These are phyloP conservation scores for Cynopterus brachyotis DNA, from an alignment of 2,113 vertebrate genomes.

Conservation along the genomic window DNA sequence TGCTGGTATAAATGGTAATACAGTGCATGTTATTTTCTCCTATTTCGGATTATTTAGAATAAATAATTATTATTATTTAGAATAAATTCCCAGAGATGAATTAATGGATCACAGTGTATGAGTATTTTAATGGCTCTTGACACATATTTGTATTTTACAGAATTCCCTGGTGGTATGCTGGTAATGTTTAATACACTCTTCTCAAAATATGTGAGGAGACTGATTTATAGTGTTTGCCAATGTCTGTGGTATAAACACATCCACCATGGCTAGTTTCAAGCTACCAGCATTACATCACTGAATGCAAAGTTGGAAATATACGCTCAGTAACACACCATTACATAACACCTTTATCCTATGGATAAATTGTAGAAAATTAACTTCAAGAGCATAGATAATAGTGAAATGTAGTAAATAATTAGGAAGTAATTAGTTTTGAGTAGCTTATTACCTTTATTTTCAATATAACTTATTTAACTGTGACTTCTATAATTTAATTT, in stretches of 20 bases:
- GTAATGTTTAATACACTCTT: neutral
- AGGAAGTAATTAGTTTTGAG: neutral
- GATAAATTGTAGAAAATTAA: neutral
- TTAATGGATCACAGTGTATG: neutral
- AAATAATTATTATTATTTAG: neutral
- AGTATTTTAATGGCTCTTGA: constrained; percentile 19
- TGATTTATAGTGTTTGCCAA: neutral
- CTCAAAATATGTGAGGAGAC: neutral
- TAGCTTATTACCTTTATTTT: neutral
- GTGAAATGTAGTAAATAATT: neutral
- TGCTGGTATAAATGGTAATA: neutral
- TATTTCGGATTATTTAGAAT: constrained; percentile 29
- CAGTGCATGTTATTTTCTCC: neutral
- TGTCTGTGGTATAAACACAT: neutral
- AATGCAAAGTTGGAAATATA: neutral
- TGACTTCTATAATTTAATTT: neutral
- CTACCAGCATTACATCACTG: neutral
- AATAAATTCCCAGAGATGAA: constrained; percentile 12
- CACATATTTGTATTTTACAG: neutral
- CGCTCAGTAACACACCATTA: neutral
- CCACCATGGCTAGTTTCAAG: neutral
- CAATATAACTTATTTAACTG: neutral
- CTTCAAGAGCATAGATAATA: neutral
- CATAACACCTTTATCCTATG: neutral
- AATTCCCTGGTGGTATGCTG: neutral